Evolutionary conservation across 1,140 invertebrate species (phyloP).

Genomic region (Helicoverpa zea): DNA sequence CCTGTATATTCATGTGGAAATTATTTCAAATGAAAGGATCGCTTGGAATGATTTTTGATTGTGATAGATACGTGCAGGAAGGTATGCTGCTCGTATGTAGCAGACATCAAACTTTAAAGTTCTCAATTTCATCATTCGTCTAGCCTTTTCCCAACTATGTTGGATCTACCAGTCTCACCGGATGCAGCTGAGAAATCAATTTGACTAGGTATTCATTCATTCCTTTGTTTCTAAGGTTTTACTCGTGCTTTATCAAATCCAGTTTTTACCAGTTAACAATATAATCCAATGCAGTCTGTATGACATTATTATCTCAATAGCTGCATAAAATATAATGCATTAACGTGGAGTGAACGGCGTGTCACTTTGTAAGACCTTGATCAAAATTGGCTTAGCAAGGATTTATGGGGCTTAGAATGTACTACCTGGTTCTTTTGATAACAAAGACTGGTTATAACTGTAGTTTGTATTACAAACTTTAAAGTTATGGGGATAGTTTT

Average conservation of each 20-base stretch:
- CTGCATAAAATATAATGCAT: conserved; percentile 3
- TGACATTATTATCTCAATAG: background rate
- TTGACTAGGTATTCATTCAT: too few relatives aligned
- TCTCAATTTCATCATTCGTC: too few relatives aligned
- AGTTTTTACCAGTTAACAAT: background rate
- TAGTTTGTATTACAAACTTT: background rate
- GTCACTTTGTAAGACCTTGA: background rate
- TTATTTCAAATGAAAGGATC: too few relatives aligned
- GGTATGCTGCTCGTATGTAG: too few relatives aligned
- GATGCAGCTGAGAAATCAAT: background rate
- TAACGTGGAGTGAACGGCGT: background rate
- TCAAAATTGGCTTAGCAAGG: conserved; percentile 9
- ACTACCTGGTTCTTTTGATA: background rate
- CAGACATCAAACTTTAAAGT: too few relatives aligned
- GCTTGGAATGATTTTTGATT: too few relatives aligned
- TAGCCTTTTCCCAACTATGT: too few relatives aligned
- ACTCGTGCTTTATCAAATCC: background rate
- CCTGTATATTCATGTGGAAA: too few relatives aligned
- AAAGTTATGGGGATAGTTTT: background rate
- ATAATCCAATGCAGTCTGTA: background rate
- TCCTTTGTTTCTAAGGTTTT: background rate
- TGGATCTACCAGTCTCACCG: background rate
- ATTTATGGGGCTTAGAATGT: background rate
- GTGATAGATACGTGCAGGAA: too few relatives aligned
- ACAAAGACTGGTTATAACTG: background rate